Conservation (phyloP, 2,113 vertebrate species). For the Bubalus kerabau region DNA sequence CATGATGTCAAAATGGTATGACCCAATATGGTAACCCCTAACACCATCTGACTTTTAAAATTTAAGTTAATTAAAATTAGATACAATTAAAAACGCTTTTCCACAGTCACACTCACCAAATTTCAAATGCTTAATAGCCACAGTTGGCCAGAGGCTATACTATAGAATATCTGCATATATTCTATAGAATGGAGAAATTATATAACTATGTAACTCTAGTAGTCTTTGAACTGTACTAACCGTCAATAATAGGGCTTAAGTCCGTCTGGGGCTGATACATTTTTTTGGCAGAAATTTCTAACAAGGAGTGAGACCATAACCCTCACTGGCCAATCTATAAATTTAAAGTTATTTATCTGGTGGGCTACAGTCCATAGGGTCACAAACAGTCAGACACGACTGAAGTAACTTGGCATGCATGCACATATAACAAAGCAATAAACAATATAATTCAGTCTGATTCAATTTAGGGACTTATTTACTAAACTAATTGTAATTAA, state of each 20-base stretch:
- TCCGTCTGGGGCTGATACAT: background rate
- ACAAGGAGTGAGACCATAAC: background rate
- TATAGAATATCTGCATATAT: background rate
- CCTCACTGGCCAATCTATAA: background rate
- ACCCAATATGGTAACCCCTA: background rate
- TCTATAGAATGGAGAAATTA: background rate
- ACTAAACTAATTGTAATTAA: background rate
- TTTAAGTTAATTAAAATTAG: background rate
- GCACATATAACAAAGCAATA: background rate
- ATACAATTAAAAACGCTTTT: background rate
- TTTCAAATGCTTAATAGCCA: background rate
- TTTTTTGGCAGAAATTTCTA: background rate
- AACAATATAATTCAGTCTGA: background rate
- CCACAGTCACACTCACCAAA: background rate
- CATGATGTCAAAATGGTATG: background rate
- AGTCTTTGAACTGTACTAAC: background rate
- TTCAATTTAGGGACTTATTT: background rate
- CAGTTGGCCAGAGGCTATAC: background rate
- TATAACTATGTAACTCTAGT: background rate
- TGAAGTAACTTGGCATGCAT: accelerated
- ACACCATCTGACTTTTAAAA: background rate
- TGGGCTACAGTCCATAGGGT: background rate
- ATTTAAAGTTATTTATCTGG: background rate
- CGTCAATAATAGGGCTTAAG: background rate
- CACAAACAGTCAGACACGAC: background rate